phyloP scores from a whole-genome alignment of 2,888 invertebrate genomes.

The Hipparchia semele region DNA sequence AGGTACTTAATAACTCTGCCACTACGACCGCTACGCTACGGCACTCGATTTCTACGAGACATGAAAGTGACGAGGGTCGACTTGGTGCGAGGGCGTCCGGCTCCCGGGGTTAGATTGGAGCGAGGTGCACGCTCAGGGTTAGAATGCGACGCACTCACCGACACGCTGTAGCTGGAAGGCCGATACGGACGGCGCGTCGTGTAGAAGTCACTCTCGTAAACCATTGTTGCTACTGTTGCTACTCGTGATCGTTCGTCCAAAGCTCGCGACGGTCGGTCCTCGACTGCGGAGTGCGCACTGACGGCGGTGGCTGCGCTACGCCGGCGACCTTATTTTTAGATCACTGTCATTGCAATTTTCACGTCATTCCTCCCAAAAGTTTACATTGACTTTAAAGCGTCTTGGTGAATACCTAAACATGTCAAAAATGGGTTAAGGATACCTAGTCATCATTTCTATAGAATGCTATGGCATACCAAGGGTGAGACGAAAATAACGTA shows the following conservation, averaged over 20 bases:
- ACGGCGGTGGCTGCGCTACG: slow-evolving; percentile 50
- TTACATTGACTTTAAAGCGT: slow-evolving; percentile 58
- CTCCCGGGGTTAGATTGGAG: slow-evolving; percentile 73
- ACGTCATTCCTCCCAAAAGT: slow-evolving; percentile 67
- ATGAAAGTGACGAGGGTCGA: slow-evolving; percentile 61
- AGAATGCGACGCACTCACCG: slow-evolving; percentile 77
- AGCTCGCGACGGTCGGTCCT: slow-evolving; percentile 77
- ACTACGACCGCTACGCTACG: slow-evolving; percentile 38
- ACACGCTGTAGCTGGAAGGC: slow-evolving; percentile 92
- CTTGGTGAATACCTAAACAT: slow-evolving; percentile 44
- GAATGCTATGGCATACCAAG: slow-evolving; percentile 48
- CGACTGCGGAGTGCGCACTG: slow-evolving; percentile 70
- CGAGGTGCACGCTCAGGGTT: slow-evolving; percentile 69
- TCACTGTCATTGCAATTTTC: slow-evolving; percentile 82
- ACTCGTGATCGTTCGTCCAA: slow-evolving; percentile 73
- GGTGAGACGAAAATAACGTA: slow-evolving; percentile 50
- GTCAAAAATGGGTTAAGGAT: slow-evolving; percentile 76
- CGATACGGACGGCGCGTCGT: slow-evolving; percentile 93
- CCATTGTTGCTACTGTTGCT: slow-evolving; percentile 84
- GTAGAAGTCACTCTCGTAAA: slow-evolving; percentile 96
- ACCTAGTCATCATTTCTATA: slow-evolving; percentile 47
- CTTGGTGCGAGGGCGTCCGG: slow-evolving; percentile 78
- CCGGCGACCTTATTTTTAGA: slow-evolving; percentile 75
- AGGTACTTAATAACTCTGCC: background rate
- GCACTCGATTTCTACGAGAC: slow-evolving; percentile 48